phyloP scores from a whole-genome alignment of 2,888 invertebrate genomes.

The Ypsolopha sequella region DNA sequence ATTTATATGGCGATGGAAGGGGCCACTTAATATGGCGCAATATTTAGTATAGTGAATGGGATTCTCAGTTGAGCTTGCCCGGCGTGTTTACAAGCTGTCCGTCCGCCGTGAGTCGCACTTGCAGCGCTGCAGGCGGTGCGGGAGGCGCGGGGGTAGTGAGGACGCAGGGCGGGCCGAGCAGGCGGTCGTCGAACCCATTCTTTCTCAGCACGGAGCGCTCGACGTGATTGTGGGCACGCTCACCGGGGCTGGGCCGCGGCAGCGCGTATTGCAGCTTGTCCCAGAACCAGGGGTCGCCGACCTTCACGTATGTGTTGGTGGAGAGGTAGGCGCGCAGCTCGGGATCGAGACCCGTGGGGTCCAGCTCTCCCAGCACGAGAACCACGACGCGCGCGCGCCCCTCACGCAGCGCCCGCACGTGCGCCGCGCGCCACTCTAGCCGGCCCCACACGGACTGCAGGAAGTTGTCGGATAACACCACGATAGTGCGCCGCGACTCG shows the following conservation, averaged over 20 bases:
- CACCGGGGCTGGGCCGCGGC: not conserved
- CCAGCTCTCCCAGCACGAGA: conserved; percentile 2
- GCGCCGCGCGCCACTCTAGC: conserved; percentile 77
- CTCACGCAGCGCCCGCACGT: not conserved
- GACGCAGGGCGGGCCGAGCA: not conserved
- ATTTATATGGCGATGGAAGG: too few relatives aligned
- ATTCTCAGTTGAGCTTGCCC: too few relatives aligned
- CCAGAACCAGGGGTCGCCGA: not conserved
- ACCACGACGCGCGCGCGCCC: conserved; percentile 2
- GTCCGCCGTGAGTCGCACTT: not conserved
- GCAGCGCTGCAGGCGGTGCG: not conserved
- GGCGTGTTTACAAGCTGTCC: too few relatives aligned
- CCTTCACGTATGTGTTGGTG: conserved; percentile 1
- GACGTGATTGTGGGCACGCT: not conserved
- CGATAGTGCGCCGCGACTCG: conserved; percentile 61
- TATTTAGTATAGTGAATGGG: too few relatives aligned
- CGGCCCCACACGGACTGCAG: conserved; percentile 67
- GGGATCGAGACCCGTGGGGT: conserved; percentile 5
- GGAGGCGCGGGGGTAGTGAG: not conserved
- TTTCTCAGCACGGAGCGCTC: not conserved
- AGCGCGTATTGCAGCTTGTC: not conserved
- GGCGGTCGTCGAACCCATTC: not conserved
- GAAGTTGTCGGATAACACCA: conserved; percentile 8
- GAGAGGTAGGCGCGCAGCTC: conserved; percentile 5
- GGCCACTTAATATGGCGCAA: too few relatives aligned